Conservation (phyloP, 23 tunicate genomes). For the Botrylloides violaceus region DNA sequence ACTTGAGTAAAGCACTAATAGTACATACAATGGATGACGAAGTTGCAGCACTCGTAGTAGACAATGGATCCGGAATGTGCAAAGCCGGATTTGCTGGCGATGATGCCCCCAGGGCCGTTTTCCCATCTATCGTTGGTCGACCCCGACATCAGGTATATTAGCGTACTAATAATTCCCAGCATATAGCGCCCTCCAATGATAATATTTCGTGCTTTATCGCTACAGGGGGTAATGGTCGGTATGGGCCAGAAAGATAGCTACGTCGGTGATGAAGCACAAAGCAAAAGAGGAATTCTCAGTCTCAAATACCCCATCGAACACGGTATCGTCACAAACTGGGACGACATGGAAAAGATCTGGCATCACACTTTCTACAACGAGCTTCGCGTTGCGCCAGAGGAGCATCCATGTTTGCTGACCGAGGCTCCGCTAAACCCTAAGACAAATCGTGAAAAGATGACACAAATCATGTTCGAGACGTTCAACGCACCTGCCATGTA, state of each 20-base stretch:
- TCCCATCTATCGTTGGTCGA: conserved; percentile 95
- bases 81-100: conserved; percentile 98
- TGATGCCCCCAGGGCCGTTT: conserved; percentile 93
- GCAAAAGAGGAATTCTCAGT: conserved; percentile 92
- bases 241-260: conserved; percentile 98
- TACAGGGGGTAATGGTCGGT: conserved; percentile 98
- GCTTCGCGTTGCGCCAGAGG: conserved; percentile 84
- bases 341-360: conserved; percentile 91
- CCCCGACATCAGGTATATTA: conserved; percentile 77
- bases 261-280: conserved; percentile 98
- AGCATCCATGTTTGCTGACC: conserved; percentile 87
- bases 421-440: conserved; percentile 98
- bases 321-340: conserved; percentile 99
- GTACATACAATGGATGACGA: conserved; percentile 69
- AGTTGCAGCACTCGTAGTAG: conserved; percentile 90
- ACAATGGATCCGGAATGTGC: conserved; percentile 97
- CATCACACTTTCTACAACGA: conserved; percentile 3
- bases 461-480: not conserved
- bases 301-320: conserved; percentile 96
- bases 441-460: not conserved
- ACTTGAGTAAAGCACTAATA: too few species aligned
- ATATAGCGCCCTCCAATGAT: not conserved
- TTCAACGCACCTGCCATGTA: not conserved
- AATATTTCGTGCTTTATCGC: not conserved
- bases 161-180: too few species aligned